Evolutionary conservation across 2,113 vertebrate genomes (phyloP).

Genomic region (Neomonachus schauinslandi): DNA sequence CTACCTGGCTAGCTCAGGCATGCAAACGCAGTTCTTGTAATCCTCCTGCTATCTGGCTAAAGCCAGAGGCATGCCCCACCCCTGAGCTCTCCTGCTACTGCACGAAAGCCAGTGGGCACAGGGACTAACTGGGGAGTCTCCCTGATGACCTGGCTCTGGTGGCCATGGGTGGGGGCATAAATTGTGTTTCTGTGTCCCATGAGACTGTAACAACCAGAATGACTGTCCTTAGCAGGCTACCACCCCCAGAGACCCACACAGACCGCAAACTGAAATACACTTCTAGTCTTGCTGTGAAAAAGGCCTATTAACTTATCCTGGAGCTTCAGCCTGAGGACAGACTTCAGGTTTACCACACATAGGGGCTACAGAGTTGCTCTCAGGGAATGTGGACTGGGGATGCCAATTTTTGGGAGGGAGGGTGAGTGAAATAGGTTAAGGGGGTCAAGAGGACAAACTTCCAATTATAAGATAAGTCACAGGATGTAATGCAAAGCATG

Average conservation of each 20-base stretch:
- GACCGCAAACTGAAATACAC: neutral
- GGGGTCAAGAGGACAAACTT: neutral
- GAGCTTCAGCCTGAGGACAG: neutral
- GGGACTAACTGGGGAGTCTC: neutral
- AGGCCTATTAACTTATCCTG: neutral
- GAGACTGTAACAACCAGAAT: neutral
- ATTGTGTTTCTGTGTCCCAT: neutral
- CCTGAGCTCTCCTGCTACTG: neutral
- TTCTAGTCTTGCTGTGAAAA: neutral
- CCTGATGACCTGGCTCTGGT: neutral
- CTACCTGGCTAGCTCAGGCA: neutral
- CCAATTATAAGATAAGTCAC: neutral
- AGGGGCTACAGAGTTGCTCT: neutral
- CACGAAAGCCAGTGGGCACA: neutral
- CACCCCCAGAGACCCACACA: neutral
- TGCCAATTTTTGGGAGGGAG: neutral
- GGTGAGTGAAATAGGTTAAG: neutral
- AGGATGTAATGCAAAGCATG: neutral
- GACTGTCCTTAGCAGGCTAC: neutral
- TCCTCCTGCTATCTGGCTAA: neutral
- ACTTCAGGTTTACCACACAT: too few species aligned
- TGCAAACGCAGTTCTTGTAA: neutral
- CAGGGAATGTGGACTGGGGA: neutral
- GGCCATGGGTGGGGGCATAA: neutral
- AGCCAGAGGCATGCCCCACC: neutral